Base-by-base conservation (phyloP, 2,797 vertebrate genomes). In the Choloepus didactylus region DNA sequence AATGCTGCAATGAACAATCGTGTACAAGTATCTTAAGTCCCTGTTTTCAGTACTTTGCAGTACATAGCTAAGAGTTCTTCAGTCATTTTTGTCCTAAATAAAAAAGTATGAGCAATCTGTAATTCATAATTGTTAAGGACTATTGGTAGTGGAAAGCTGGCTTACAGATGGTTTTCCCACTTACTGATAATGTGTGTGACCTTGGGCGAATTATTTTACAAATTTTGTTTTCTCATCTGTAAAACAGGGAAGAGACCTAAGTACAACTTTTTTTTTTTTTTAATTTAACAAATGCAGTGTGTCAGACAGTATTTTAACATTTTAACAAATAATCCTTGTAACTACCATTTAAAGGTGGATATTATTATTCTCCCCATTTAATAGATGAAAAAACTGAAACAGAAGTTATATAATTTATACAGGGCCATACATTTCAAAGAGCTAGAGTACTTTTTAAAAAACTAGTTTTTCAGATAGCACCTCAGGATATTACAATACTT, bases 161-260 rank as follows among this genome's bases (percentile, higher is more conserved):
- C 62, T 29, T 82, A 46, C 6, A 70, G 29, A 25, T 56, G 29
- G 6, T 64, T 85, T n/a, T 88, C 54, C 60, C 25, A 64, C 21
- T 81, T 89, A 62, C 10, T 49, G 19, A 73, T 41, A 93, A 80
- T 81, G 4, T 92, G 2, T 81, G 23, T 91, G 80, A 73, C 10
- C 72, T 91, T 80, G 31, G 56, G 73, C 60, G 85, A 81, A 75
- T 70, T 14, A 85, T 93, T 81, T 95, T 91, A 85, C 69, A 86
- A 38, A 64, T 69, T 85, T 89, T 46, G 6, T 67, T n/a, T 76
- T 41, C 21, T 85, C 46, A 72, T 82, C 60, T 88, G 38, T 88
- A 73, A 88, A 80, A 59, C 59, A 29, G 67, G 62, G 51, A 11
- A 46, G 46, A 95, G 46, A 91, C 25, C 29, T 64, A 14, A 25